Evolutionary conservation across 2,113 vertebrate genomes (phyloP).

Genomic region (Mesocricetus auratus): DNA sequence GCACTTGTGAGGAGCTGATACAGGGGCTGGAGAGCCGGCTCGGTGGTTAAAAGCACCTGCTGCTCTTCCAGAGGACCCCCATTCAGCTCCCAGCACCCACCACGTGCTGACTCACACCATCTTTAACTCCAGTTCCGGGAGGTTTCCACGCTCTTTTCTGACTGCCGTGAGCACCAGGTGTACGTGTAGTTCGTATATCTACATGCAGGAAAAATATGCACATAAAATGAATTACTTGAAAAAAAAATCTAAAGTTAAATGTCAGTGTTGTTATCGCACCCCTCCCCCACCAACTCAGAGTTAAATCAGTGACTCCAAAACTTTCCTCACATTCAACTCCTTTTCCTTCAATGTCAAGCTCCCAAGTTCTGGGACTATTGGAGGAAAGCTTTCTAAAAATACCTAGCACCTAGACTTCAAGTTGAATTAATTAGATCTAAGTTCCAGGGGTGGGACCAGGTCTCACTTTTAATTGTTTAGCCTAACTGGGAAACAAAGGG

Average conservation of each 20-base stretch:
- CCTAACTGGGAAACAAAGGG: background rate
- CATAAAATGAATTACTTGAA: background rate
- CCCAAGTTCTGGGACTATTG: background rate
- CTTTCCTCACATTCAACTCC: background rate
- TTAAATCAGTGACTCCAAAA: background rate
- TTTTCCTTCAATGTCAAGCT: conserved; percentile 3
- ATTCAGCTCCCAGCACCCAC: background rate
- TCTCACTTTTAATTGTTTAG: background rate
- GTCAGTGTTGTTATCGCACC: background rate
- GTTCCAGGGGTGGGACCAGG: background rate
- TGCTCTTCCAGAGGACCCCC: background rate
- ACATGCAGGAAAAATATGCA: background rate
- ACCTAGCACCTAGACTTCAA: background rate
- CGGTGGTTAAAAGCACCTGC: too few relatives aligned
- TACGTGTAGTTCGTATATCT: background rate
- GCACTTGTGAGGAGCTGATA: background rate
- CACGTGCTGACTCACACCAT: background rate
- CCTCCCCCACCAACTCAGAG: background rate
- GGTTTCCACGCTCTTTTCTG: background rate
- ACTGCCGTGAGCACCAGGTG: background rate
- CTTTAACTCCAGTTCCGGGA: background rate
- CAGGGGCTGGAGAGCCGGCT: too few relatives aligned
- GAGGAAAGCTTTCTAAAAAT: background rate
- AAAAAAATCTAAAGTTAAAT: background rate
- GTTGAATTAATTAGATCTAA: background rate